Evolutionary conservation across 2,888 invertebrate genomes (phyloP), one percentile per base, ranked within the genome.

Genomic region (Drosophila neotestacea): DNA sequence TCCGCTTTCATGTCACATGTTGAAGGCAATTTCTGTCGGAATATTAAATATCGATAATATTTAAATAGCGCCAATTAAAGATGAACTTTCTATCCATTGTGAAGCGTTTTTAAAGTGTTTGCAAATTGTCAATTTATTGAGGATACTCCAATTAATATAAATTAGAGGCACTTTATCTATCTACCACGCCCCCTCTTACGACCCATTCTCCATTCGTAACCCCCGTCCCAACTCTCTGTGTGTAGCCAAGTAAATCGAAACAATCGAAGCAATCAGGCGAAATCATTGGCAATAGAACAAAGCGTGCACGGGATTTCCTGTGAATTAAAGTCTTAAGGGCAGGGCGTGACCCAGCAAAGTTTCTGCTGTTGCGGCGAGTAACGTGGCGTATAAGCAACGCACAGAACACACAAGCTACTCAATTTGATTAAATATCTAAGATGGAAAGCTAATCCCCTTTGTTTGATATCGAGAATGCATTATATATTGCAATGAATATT

Each of bases 191-290:
- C 58, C 22, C 22, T 22, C 22, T 2, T 2, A 42, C 44, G 44
- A 50, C 48, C 22, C 7, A 11, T 39, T 44, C 27, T 28, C 11
- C n/a, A 42, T 36, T 38, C 70, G 44, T 46, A 32, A 61, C 38
- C 46, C 46, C 38, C n/a, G n/a, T n/a, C 6, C 39, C 13, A 58
- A 50, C 16, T 39, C 39, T 39, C 13, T 4, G 32, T 47, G 44
- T 44, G 54, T 39, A 54, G 55, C 44, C 47, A 55, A 68, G 65
- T 61, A 72, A 81, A 81, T 73, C 70, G 88, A 81, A 80, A 85
- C 89, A 89, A 88, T 90, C 84, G 79, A 89, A 77, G 77, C 81
- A 89, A 89, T 85, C 85, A 85, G 64, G 68, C 81, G 73, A 80
- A 86, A 78, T 87, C 82, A 80, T 81, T 75, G 83, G 73, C 64